Evolutionary conservation across 92 coral and sea anemone genomes (phyloP).

Genomic region (Palythoa grandis): DNA sequence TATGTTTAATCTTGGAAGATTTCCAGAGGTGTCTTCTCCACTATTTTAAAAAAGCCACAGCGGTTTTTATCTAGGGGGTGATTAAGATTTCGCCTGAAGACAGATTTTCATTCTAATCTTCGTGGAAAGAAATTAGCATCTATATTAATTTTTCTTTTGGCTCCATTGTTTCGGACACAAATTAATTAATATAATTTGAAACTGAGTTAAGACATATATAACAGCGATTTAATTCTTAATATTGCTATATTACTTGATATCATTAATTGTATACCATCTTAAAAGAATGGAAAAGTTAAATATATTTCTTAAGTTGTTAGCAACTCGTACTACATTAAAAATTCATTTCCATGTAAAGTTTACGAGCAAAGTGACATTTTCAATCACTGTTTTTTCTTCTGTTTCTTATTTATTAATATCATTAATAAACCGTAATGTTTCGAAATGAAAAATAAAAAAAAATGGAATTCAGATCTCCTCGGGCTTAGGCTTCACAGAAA

Average conservation of each 20-base stretch:
- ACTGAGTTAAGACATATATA: background rate
- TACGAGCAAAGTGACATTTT: background rate
- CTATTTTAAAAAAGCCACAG: background rate
- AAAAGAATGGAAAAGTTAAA: conserved; percentile 1
- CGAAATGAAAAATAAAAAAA: background rate
- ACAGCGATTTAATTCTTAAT: background rate
- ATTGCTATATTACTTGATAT: background rate
- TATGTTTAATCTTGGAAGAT: background rate
- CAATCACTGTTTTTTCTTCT: background rate
- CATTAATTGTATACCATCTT: conserved; percentile 8
- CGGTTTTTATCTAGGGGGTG: background rate
- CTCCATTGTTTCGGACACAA: conserved; percentile 13
- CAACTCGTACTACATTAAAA: conserved; percentile 6
- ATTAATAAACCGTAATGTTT: background rate
- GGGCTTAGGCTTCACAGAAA: background rate
- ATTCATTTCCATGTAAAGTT: conserved; percentile 13
- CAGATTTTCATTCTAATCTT: conserved; percentile 12
- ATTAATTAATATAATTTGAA: conserved; percentile 15
- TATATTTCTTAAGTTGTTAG: background rate
- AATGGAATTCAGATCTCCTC: background rate
- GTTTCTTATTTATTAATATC: background rate
- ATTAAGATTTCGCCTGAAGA: conserved; percentile 28
- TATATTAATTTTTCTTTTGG: conserved; percentile 37
- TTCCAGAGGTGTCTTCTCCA: background rate
- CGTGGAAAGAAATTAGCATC: conserved; percentile 29